Evolutionary conservation across 2,888 invertebrate genomes (phyloP).

Genomic region (Catocala sponsa): DNA sequence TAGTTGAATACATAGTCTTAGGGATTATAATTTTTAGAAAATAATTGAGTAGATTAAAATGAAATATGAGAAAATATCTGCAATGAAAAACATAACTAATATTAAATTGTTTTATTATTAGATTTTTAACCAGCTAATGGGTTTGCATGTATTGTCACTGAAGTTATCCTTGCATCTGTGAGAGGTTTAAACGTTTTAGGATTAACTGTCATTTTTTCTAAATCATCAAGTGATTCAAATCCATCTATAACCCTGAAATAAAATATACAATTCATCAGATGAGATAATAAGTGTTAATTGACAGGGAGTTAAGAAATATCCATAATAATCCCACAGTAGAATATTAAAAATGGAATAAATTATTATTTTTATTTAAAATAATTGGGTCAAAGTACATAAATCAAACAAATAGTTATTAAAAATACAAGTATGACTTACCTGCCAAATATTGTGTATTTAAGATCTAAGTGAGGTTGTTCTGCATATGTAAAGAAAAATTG

Average conservation of each 20-base stretch:
- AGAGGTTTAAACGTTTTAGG: conserved; percentile 97
- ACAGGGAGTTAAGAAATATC: too few relatives aligned
- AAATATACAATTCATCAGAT: conserved; percentile 15
- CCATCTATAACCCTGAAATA: conserved; percentile 97
- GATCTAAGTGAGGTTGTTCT: conserved; percentile 97
- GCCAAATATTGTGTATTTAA: conserved; percentile 99
- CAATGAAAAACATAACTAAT: background rate
- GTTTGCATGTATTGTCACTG: conserved; percentile 98
- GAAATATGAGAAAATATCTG: too few relatives aligned
- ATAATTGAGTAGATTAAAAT: too few relatives aligned
- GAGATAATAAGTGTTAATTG: background rate
- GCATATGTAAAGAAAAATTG: conserved; percentile 99
- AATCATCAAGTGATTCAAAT: conserved; percentile 97
- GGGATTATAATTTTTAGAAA: too few relatives aligned
- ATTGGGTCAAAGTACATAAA: too few relatives aligned
- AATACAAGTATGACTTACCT: conserved; percentile 88
- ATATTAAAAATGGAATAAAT: too few relatives aligned
- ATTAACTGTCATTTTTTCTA: conserved; percentile 98
- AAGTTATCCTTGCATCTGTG: conserved; percentile 95
- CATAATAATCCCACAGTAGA: too few relatives aligned
- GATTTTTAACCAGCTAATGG: conserved; percentile 92
- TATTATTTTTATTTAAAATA: too few relatives aligned
- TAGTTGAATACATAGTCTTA: too few relatives aligned
- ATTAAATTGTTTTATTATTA: background rate
- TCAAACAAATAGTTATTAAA: too few relatives aligned